Percentiles rank a stretch among this genome's conserved stretches.
Evolutionary conservation across 92 coral and sea anemone species (phyloP).

Genomic region (Parazoanthus darwini): DNA sequence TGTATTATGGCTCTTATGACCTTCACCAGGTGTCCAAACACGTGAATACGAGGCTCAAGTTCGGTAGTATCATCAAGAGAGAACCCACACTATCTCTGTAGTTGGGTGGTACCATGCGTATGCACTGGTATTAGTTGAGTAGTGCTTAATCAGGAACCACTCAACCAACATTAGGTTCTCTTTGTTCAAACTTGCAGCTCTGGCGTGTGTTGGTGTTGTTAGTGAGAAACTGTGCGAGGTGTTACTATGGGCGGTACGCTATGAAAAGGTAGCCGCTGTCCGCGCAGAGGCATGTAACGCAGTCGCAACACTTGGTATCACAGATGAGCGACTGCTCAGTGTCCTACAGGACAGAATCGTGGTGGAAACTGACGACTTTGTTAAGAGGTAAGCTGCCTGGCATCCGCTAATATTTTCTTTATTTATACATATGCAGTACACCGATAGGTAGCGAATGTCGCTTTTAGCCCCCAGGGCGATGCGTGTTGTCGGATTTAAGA

Average conservation of each 20-base stretch:
- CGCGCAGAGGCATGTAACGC: conserved; percentile 99
- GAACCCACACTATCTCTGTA: too few species aligned
- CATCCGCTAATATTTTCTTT: neutral
- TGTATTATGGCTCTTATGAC: too few species aligned
- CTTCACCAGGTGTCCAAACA: too few species aligned
- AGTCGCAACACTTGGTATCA: conserved; percentile 83
- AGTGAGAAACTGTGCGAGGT: conserved; percentile 84
- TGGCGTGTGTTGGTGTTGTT: conserved; percentile 74
- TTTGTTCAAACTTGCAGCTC: conserved; percentile 57
- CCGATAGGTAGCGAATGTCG: too few species aligned
- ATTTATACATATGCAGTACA: too few species aligned
- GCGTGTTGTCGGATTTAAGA: too few species aligned
- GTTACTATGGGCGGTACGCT: conserved; percentile 91
- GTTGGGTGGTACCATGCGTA: neutral
- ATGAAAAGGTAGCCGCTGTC: conserved; percentile 96
- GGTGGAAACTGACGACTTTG: conserved; percentile 93
- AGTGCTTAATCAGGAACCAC: neutral
- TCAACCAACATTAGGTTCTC: neutral
- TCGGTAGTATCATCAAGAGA: too few species aligned
- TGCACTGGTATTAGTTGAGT: neutral
- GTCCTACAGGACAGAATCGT: conserved; percentile 96
- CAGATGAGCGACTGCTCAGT: conserved; percentile 78
- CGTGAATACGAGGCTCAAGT: too few species aligned
- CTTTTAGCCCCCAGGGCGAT: too few species aligned
- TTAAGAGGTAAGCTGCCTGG: conserved; percentile 66